phyloP scores from a whole-genome alignment of 2,113 vertebrate species.

The Chauna torquata region DNA sequence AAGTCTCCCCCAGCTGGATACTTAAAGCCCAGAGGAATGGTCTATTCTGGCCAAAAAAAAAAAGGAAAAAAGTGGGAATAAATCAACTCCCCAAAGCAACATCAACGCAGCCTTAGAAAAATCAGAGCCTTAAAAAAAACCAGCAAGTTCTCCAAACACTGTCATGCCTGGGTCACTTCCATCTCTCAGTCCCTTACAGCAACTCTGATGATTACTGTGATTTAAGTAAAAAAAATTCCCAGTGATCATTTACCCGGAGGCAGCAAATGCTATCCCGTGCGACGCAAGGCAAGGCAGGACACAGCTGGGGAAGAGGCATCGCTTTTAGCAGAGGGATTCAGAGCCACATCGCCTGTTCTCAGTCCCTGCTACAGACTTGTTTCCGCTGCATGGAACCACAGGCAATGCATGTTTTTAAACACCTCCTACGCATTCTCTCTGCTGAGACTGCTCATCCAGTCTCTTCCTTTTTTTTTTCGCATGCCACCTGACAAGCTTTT shows the following conservation, averaged over 20 bases:
- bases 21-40: neutral
- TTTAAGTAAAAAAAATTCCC: neutral
- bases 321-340: neutral
- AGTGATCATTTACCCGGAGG: neutral
- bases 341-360: neutral
- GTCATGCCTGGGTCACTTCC: neutral
- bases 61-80: too few species aligned
- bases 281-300: neutral
- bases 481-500: constrained; percentile 10
- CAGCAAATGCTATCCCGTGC: neutral
- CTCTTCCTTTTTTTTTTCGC: neutral
- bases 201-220: neutral
- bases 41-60: neutral
- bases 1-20: neutral
- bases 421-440: constrained; percentile 7
- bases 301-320: neutral
- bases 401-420: constrained; percentile 51
- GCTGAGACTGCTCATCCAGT: constrained; percentile 23
- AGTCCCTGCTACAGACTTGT: neutral
- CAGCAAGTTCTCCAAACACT: neutral
- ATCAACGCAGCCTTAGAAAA: neutral
- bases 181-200: neutral
- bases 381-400: constrained; percentile 31
- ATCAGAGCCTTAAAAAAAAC: neutral
- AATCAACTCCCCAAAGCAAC: neutral